These are phyloP conservation scores for Drosophila sucinea DNA, from an alignment of 1,140 invertebrate species.

Conservation along the genomic window DNA sequence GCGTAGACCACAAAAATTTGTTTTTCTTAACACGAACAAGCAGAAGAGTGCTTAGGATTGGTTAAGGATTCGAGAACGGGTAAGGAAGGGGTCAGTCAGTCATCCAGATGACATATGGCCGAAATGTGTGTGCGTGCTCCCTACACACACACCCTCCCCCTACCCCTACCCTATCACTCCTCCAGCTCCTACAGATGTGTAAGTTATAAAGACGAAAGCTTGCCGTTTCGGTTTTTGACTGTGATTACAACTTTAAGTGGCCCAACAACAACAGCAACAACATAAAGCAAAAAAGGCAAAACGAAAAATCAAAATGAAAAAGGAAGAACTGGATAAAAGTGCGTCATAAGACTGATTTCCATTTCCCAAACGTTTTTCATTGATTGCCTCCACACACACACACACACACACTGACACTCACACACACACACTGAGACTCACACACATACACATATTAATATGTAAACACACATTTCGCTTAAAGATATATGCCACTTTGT, in stretches of 20 bases:
- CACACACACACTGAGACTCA: too few relatives aligned
- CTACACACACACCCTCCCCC: background rate
- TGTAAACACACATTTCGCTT: background rate
- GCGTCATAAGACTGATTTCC: background rate
- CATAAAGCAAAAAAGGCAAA: background rate
- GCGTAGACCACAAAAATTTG: slow-evolving; percentile 22
- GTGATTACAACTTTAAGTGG: slow-evolving; percentile 24
- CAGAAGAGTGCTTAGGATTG: slow-evolving; percentile 7
- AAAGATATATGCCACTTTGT: background rate
- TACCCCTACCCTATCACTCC: background rate
- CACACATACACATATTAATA: background rate
- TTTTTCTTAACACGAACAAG: slow-evolving; percentile 23
- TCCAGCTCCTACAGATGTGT: background rate
- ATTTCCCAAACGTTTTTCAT: slow-evolving; percentile 1
- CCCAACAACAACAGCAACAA: background rate
- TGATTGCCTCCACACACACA: background rate
- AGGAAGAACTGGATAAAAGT: background rate
- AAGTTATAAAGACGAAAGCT: slow-evolving; percentile 10
- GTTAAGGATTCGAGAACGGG: background rate
- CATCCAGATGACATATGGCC: slow-evolving; percentile 17
- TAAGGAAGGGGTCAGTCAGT: slow-evolving; percentile 7
- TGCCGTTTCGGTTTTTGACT: slow-evolving; percentile 15
- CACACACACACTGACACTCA: background rate
- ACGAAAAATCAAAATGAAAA: background rate
- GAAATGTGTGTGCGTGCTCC: slow-evolving; percentile 13